Percentiles rank a stretch among this genome's conserved stretches.
These are phyloP conservation scores for Kryptolebias ocellatus DNA, from an alignment of 2,797 vertebrate species.

Conservation along the genomic window DNA sequence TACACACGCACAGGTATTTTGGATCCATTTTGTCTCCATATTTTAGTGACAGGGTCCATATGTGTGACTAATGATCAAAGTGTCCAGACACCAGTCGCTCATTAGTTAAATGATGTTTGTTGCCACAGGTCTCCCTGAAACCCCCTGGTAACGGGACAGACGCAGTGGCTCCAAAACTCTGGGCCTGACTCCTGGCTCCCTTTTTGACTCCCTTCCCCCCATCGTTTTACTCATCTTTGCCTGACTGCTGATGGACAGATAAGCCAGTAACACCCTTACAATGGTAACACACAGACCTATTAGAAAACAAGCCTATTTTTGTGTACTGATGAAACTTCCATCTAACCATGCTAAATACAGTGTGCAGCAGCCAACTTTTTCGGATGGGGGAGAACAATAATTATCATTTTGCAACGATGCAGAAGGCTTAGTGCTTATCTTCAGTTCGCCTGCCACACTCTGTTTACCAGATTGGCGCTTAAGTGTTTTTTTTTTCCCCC, in stretches of 20 bases:
- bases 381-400: conserved; percentile 43
- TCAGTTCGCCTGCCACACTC: conserved; percentile 64
- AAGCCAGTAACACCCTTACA: conserved; percentile 47
- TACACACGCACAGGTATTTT: too few relatives aligned
- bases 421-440: conserved; percentile 70
- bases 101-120: conserved; percentile 75
- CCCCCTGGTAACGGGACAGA: conserved; percentile 73
- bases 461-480: conserved; percentile 68
- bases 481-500: conserved; percentile 50
- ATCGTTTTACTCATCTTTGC: conserved; percentile 39
- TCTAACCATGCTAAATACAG: conserved; percentile 45
- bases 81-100: conserved; percentile 46
- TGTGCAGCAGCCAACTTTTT: conserved; percentile 44
- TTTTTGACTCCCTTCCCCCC: conserved; percentile 22
- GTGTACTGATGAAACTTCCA: conserved; percentile 52
- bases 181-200: conserved; percentile 39
- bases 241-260: conserved; percentile 70
- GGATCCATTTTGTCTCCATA: too few relatives aligned
- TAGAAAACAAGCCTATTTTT: conserved; percentile 50
- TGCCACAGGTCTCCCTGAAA: conserved; percentile 66
- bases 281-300: conserved; percentile 11
- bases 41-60: conserved; percentile 76
- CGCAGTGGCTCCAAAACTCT: conserved; percentile 70
- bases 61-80: conserved; percentile 78
- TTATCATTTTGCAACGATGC: conserved; percentile 62